phyloP scores from a whole-genome alignment of 2,888 invertebrate genomes.

The Spilosoma lubricipeda region DNA sequence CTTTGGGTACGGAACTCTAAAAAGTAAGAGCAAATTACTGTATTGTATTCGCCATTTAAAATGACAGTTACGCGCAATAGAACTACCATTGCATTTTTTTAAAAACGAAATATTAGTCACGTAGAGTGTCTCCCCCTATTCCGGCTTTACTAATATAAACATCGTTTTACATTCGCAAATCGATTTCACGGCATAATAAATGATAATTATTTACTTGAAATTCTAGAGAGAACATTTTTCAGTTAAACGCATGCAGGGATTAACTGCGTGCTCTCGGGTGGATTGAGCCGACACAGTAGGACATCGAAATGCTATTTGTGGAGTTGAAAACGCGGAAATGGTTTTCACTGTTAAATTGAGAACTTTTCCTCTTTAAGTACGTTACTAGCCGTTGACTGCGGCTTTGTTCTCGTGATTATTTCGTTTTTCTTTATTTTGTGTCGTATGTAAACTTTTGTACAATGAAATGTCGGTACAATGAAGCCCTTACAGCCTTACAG shows the following conservation, averaged over 20 bases:
- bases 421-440: too few relatives aligned
- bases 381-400: too few relatives aligned
- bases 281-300: slow-evolving; percentile 61
- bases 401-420: too few relatives aligned
- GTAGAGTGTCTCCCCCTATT: background rate
- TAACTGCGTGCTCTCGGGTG: slow-evolving; percentile 58
- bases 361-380: background rate
- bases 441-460: too few relatives aligned
- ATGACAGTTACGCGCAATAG: background rate
- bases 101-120: background rate
- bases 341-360: slow-evolving; percentile 2
- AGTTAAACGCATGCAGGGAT: slow-evolving; percentile 58
- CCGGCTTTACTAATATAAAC: background rate
- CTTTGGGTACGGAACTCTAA: background rate
- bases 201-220: slow-evolving; percentile 14
- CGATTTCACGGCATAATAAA: background rate
- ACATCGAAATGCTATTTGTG: slow-evolving; percentile 72
- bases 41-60: background rate
- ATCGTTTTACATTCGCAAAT: background rate
- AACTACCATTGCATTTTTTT: background rate
- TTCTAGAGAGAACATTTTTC: slow-evolving; percentile 35
- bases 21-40: background rate
- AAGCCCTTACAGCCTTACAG: too few relatives aligned
- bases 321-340: slow-evolving; percentile 63
- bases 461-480: too few relatives aligned